phyloP scores from a whole-genome alignment of 2,888 invertebrate genomes.

The Neria commutata region DNA sequence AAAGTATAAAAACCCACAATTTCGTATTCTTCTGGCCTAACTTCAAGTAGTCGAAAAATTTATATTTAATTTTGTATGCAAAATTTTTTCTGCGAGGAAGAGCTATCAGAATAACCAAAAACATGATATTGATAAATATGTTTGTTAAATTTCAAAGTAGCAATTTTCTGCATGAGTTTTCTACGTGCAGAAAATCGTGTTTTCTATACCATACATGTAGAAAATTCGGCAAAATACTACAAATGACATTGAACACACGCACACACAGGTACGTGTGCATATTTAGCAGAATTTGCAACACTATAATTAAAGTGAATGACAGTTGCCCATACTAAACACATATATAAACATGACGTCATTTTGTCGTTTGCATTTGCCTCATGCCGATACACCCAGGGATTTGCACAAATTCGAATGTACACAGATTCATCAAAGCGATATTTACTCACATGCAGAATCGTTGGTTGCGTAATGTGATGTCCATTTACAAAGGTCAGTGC shows the following conservation, averaged over 20 bases:
- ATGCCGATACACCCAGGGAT: background rate
- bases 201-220: background rate
- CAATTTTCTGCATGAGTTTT: no score
- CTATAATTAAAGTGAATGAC: slow-evolving; percentile 11
- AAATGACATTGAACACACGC: background rate
- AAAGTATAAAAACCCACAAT: no score
- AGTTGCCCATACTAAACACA: background rate
- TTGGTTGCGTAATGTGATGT: slow-evolving; percentile 89
- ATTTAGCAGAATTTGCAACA: background rate
- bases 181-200: no score
- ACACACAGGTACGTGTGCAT: background rate
- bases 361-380: no score
- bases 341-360: no score
- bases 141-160: no score
- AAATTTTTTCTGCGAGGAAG: no score
- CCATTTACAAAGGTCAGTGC: slow-evolving; percentile 95
- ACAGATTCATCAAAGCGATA: background rate
- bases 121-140: no score
- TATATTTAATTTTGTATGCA: no score
- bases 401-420: background rate
- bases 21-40: no score
- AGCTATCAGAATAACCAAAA: no score
- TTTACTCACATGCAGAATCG: slow-evolving; percentile 77
- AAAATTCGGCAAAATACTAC: background rate
- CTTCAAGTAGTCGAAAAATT: no score